Percentiles rank a stretch among this genome's conserved stretches.
These are phyloP conservation scores for Cyprinodon brontotheroides DNA, from an alignment of 2,113 vertebrate genomes.

Conservation along the genomic window DNA sequence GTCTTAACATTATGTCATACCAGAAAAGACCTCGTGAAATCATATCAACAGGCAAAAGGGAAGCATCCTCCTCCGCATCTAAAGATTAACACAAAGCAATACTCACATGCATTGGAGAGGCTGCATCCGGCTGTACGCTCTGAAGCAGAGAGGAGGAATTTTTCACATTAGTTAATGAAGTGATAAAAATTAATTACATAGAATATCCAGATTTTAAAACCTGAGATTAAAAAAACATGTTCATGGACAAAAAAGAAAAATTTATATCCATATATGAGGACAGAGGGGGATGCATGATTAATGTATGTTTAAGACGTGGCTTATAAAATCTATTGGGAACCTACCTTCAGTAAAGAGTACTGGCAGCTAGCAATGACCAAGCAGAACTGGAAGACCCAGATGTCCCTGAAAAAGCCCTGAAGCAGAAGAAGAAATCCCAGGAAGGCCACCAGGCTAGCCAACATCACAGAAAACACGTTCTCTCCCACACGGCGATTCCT, in stretches of 20 bases:
- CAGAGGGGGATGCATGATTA: neutral
- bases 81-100: neutral
- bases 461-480: slow-evolving; percentile 92
- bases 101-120: slow-evolving; percentile 93
- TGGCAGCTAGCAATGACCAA: slow-evolving; percentile 99
- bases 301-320: neutral
- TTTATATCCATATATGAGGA: neutral
- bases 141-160: slow-evolving; percentile 54
- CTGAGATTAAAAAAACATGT: neutral
- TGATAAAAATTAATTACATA: neutral
- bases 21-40: neutral
- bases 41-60: neutral
- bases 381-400: slow-evolving; percentile 99
- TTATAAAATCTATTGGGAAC: neutral
- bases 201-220: neutral
- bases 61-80: neutral
- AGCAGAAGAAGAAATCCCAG: slow-evolving; percentile 94
- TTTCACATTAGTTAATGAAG: neutral
- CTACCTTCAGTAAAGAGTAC: slow-evolving; percentile 96
- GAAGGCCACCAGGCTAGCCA: slow-evolving; percentile 97
- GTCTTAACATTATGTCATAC: neutral
- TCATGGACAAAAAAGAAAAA: neutral
- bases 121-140: slow-evolving; percentile 92
- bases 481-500: slow-evolving; percentile 96
- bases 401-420: slow-evolving; percentile 96